phyloP scores from a whole-genome alignment of 1,140 invertebrate species.

The Nasonia longicornis region DNA sequence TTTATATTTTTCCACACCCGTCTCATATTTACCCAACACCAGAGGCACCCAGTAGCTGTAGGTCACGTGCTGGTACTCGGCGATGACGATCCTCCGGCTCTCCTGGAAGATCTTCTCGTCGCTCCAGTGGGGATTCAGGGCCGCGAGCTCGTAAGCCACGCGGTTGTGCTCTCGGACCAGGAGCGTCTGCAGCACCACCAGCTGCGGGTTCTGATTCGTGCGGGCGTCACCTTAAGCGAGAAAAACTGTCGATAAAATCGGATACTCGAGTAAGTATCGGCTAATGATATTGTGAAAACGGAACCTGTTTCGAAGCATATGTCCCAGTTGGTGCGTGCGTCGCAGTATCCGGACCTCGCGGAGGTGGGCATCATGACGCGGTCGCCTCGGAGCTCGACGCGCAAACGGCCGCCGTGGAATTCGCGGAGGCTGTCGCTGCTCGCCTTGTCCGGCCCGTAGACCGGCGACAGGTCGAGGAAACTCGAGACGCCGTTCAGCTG shows the following conservation, averaged over 20 bases:
- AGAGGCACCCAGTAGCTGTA: slow-evolving; percentile 90
- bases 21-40: slow-evolving; percentile 72
- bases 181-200: slow-evolving; percentile 86
- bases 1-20: too few species aligned
- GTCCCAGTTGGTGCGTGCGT: slow-evolving; percentile 68
- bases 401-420: slow-evolving; percentile 75
- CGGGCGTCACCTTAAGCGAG: slow-evolving; percentile 79
- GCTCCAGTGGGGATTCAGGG: slow-evolving; percentile 88
- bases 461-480: slow-evolving; percentile 85
- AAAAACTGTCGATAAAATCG: not conserved
- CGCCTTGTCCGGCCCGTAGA: slow-evolving; percentile 82
- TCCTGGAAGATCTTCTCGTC: slow-evolving; percentile 92
- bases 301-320: slow-evolving; percentile 79
- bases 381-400: slow-evolving; percentile 73
- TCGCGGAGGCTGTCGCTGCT: slow-evolving; percentile 75
- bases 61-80: slow-evolving; percentile 84
- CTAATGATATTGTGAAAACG: not conserved
- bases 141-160: slow-evolving; percentile 78
- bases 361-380: slow-evolving; percentile 78
- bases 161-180: slow-evolving; percentile 92
- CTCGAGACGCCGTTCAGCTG: slow-evolving; percentile 84
- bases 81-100: slow-evolving; percentile 82
- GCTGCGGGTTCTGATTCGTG: slow-evolving; percentile 87
- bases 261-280: not conserved
- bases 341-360: slow-evolving; percentile 73